Evolutionary conservation across 2,113 vertebrate species (phyloP), one percentile per base, ranked within the genome.

Genomic region (Lepidothrix coronata): DNA sequence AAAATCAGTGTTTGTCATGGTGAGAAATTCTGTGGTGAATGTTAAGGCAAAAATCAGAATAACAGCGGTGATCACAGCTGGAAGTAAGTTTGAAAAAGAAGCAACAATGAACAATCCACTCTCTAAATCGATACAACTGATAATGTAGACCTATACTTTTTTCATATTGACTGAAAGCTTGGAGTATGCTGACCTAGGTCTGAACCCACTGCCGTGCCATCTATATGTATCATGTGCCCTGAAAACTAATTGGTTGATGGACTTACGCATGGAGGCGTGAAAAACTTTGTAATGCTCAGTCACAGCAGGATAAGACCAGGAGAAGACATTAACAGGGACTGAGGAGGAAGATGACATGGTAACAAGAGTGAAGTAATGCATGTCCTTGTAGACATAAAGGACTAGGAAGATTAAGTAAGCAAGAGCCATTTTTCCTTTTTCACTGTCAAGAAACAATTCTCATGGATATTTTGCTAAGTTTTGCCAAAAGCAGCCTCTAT

Each of bases 211-310:
- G 92, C 97, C 95, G 96, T 93, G 97, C 94, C 88, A 98, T 98
- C 97, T 97, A 98, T 98, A 98, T 96, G 92, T 98, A 98, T 98
- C 98, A 85, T 97, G 98, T 98, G 98, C 98, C 97, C 97, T 90
- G 86, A 96, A 97, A 93, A 93, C 85, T 98, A 98, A 98, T 97
- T 97, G 97, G 96, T 97, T 98, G 98, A 98, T 98, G 94, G 98
- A 96, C 97, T 98, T 98, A 97, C 95, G 97, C 98, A 98, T 77
- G 89, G 98, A 98, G 98, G 98, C 97, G 97, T 98, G 98, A 98
- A 98, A 98, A 98, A 98, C 97, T 97, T 98, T 97, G 97, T 98
- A 98, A 98, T 98, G 98, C 98, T 98, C 98, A 98, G 98, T 98
- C 98, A 98, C 98, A 98, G 98, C 97, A 95, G 97, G 97, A 97